Conservation (phyloP, 2,113 vertebrate genomes). For the Sturnira hondurensis region DNA sequence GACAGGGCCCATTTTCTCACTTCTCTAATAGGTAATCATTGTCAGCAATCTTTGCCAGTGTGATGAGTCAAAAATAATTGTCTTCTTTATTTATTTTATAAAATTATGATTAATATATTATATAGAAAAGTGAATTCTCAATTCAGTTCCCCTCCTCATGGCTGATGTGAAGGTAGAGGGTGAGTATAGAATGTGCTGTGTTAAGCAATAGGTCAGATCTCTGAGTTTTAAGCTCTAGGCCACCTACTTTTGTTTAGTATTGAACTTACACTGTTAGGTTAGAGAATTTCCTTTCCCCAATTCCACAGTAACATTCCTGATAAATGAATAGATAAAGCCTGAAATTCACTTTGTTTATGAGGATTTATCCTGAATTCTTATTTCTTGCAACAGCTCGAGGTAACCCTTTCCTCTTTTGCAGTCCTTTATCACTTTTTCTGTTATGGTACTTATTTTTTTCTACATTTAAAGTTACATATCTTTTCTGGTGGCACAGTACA, state of each 20-base stretch:
- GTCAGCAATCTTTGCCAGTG: conserved; percentile 1
- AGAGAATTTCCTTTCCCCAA: background rate
- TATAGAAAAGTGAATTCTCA: background rate
- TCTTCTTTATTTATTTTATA: conserved; percentile 3
- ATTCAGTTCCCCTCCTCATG: background rate
- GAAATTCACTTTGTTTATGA: background rate
- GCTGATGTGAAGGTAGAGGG: background rate
- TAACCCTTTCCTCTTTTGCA: background rate
- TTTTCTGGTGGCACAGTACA: background rate
- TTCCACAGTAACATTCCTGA: background rate
- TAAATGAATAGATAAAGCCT: background rate
- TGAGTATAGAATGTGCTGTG: background rate
- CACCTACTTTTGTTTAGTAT: background rate
- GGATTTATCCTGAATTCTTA: background rate
- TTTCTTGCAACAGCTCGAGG: background rate
- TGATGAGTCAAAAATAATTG: background rate
- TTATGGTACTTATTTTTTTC: background rate
- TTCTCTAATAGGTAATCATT: conserved; percentile 7
- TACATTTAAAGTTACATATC: background rate
- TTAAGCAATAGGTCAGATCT: background rate
- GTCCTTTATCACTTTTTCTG: background rate
- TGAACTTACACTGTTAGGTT: background rate
- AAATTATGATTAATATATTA: conserved; percentile 36
- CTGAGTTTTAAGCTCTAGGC: background rate
- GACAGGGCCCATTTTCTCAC: background rate